phyloP scores from a whole-genome alignment of 1,140 invertebrate species.

The Chionoecetes opilio region DNA sequence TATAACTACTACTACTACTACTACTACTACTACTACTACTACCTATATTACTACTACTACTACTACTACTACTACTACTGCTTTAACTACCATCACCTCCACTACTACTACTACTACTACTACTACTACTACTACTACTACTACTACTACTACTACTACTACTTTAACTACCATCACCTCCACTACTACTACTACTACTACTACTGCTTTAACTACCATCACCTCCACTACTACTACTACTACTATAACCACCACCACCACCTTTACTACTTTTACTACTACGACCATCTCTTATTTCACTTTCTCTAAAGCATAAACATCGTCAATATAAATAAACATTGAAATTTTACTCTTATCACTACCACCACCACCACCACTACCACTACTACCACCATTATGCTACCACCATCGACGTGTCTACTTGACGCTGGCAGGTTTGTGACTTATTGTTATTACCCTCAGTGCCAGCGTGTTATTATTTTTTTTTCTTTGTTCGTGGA shows the following conservation, averaged over 20 bases:
- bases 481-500: neutral
- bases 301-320: neutral
- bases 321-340: no score
- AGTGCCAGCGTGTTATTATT: neutral
- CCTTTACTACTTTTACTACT: neutral
- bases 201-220: neutral
- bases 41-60: neutral
- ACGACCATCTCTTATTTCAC: neutral
- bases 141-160: neutral
- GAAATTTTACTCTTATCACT: no score
- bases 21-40: slow-evolving; percentile 11
- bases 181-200: neutral
- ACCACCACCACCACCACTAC: neutral
- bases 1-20: neutral
- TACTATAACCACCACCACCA: neutral
- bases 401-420: neutral
- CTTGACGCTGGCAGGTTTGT: neutral
- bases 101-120: slow-evolving; percentile 19
- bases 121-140: slow-evolving; percentile 27
- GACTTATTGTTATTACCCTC: neutral
- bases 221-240: slow-evolving; percentile 28
- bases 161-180: neutral
- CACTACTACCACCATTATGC: neutral
- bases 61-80: neutral
- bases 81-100: neutral